Base-by-base conservation (phyloP, 2,888 invertebrate species). In the Spisula subtruncata region DNA sequence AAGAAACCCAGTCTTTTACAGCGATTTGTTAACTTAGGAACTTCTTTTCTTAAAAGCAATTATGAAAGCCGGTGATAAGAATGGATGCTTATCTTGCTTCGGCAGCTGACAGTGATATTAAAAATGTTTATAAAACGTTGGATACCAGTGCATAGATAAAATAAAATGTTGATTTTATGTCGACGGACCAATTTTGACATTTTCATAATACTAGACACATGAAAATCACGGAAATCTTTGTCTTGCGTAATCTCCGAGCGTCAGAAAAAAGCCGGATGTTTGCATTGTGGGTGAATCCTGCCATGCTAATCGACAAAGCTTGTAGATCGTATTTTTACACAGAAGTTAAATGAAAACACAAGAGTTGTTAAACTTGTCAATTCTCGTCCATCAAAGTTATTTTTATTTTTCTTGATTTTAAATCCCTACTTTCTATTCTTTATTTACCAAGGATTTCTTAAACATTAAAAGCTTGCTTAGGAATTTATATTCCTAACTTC, bases 201-300 rank as follows among this genome's bases (percentile, higher is more conserved):
- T 89, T 91, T 91, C 89, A 91, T 91, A 91, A 91, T 91, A 88
- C 86, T 51, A 83, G 85, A 89, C 91, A 91, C 84, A 86, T 91
- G 91, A 81, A 75, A 84, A 25, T 71, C 56, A 32, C 84, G 80
- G 71, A 56, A 51, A 51, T 82, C 89, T 86, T 88, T 79, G 88
- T 89, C 86, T 89, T 88, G 87, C 71, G 83, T 85, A 91, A 91
- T 90, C 81, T 83, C 81, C 54, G 66, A 54, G 81, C 25, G 25
- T 75, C 25, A 75, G 80, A 54, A 85, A 85, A 79, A n/a, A 51
- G 75, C 81, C 83, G 89, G 91, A 90, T 91, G 91, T 91, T 91
- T 88, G 89, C 86, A 83, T 88, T 91, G 86, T 81, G 51, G 54
- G 75, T 32, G 51, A 54, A 32, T 32, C 71, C 82, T 51, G 48